Evolutionary conservation across 1,140 invertebrate genomes (phyloP).

Genomic region (Coelopa frigida): DNA sequence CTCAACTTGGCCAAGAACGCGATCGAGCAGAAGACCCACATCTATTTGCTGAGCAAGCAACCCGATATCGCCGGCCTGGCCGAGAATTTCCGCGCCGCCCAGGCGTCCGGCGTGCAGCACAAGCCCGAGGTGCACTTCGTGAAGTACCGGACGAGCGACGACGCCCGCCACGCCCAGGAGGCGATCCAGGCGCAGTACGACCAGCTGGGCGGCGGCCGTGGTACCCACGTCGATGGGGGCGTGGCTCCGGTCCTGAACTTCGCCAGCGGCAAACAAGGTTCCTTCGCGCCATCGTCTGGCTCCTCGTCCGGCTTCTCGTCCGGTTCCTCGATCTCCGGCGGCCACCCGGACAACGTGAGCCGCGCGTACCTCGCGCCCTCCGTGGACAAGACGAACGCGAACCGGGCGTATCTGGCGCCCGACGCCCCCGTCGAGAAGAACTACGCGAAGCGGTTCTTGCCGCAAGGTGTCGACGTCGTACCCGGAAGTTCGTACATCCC

Average conservation of each 20-base stretch:
- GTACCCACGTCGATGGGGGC: neutral
- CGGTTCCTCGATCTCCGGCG: neutral
- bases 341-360: neutral
- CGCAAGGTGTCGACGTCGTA: slow-evolving; percentile 34
- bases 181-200: slow-evolving; percentile 33
- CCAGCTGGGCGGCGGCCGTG: slow-evolving; percentile 22
- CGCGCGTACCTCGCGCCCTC: neutral
- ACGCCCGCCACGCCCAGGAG: slow-evolving; percentile 27
- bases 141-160: slow-evolving; percentile 33
- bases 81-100: slow-evolving; percentile 31
- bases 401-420: slow-evolving; percentile 14
- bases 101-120: slow-evolving; percentile 42
- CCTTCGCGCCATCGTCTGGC: neutral
- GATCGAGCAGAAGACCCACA: slow-evolving; percentile 30
- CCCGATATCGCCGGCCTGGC: slow-evolving; percentile 26
- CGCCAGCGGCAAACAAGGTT: neutral
- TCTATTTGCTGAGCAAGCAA: slow-evolving; percentile 37
- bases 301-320: neutral
- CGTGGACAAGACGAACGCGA: neutral
- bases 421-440: slow-evolving; percentile 35
- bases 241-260: neutral
- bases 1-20: slow-evolving; percentile 23
- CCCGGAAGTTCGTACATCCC: slow-evolving; percentile 42
- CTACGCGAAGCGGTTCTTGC: slow-evolving; percentile 34
- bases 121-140: slow-evolving; percentile 39